Percentiles rank a stretch among this genome's conserved stretches.
These are phyloP conservation scores for Saxicola maurus DNA, from an alignment of 2,797 vertebrate genomes.

Conservation along the genomic window DNA sequence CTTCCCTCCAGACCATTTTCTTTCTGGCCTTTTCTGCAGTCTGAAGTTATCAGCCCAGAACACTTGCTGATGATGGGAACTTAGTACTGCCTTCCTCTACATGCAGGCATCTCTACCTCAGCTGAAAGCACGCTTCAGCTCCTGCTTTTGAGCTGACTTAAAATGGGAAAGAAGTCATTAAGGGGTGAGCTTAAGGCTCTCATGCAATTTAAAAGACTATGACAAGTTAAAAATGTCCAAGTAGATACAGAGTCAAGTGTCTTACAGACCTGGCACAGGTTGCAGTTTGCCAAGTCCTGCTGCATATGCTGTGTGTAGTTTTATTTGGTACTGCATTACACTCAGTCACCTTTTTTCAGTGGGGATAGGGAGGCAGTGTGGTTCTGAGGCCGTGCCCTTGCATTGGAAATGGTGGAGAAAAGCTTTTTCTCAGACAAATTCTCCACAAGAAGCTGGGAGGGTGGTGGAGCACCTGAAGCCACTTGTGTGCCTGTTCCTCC, in stretches of 20 bases:
- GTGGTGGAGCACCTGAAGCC: neutral
- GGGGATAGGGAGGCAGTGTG: no score
- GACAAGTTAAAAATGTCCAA: neutral
- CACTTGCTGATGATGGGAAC: neutral
- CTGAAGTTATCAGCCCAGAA: neutral
- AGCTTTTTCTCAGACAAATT: neutral
- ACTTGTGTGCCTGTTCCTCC: neutral
- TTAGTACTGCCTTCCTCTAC: neutral
- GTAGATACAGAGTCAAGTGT: neutral
- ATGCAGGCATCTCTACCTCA: neutral
- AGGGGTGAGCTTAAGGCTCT: neutral
- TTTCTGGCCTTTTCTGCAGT: neutral
- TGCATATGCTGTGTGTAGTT: rapidly evolving
- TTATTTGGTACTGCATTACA: neutral
- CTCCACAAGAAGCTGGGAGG: rapidly evolving
- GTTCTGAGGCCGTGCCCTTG: neutral
- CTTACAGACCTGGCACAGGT: neutral
- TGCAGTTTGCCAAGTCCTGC: neutral
- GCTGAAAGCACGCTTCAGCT: neutral
- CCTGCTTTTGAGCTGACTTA: neutral
- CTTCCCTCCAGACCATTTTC: neutral
- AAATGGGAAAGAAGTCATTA: neutral
- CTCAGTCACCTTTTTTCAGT: neutral
- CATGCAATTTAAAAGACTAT: neutral
- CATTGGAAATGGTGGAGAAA: rapidly evolving